Base-by-base conservation (phyloP, 1,140 invertebrate species). In the Copidosoma floridanum region DNA sequence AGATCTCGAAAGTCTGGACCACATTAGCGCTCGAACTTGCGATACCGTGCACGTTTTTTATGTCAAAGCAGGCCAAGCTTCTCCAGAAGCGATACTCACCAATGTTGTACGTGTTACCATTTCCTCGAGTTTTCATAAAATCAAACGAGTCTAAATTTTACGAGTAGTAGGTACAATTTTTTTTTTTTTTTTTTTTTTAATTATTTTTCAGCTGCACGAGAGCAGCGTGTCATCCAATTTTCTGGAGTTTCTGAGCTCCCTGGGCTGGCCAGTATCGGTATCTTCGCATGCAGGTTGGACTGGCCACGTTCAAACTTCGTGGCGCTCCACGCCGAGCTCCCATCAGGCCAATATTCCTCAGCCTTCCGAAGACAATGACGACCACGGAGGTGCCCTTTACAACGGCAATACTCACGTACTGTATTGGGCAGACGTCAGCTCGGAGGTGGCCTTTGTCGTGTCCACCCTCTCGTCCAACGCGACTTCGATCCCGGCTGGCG, bases 1-100 rank as follows among this genome's bases (percentile, higher is more conserved):
- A 11, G 87, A 90, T 62, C 74, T 93, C 14, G 86, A 93, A 70
- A 82, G 82, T 26, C 77, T 97, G 38, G 93, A 95, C 78, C 84
- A 84, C 38, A 88, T 91, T 60, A 93, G 93, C 67, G 85, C 89
- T 26, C 82, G 94, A 64, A 94, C 92, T 6, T 88, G 88, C 69
- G 94, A 98, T 72, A 98, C 96, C 0, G 93, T 92, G 63, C 94
- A 97, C 75, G 84, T 98, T 61, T 97, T 98, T 81, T 99, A 98
- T 76, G 93, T 95, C 0, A 89, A 90, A 74, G 85, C 90, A 41
- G 91, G 92, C 1, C 95, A 98, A 78, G 86, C 84, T 60, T 78
- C 77, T 48, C 81, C 88, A 1, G 75, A 85, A 44, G 90, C 96
- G 61, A 95, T 98, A 62, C 81, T 98, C 12, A 82, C 82, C 16